These are phyloP conservation scores for Escarpia spicata DNA, from an alignment of 2,888 invertebrate species.

Conservation along the genomic window DNA sequence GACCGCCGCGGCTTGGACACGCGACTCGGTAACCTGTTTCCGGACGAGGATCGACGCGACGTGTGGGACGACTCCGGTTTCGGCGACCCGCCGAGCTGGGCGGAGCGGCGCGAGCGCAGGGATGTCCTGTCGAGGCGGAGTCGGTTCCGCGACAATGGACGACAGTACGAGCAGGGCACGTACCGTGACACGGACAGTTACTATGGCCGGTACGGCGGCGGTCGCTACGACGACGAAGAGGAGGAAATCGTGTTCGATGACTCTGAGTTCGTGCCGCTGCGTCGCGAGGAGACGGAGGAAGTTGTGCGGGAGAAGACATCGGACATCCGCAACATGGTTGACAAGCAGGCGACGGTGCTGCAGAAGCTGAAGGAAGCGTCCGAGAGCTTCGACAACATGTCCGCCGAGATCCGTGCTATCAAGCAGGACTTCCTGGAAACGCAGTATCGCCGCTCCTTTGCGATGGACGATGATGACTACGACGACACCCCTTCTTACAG, in stretches of 20 bases:
- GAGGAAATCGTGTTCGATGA: not conserved
- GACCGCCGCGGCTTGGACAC: not conserved
- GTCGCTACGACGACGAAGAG: conserved; percentile 22
- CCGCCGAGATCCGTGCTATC: conserved; percentile 37
- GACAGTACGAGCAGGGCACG: not conserved
- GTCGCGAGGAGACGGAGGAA: conserved; percentile 37
- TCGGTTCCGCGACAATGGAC: conserved; percentile 9
- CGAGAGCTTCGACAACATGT: conserved; percentile 39
- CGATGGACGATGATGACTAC: conserved; percentile 30
- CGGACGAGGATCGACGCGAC: not conserved
- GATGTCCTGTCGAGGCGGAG: not conserved
- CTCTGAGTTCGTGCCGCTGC: conserved; percentile 29
- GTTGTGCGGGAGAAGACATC: conserved; percentile 36
- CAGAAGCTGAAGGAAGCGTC: conserved; percentile 36
- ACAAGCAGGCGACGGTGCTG: conserved; percentile 35
- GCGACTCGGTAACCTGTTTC: not conserved
- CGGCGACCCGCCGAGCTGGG: not conserved
- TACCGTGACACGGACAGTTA: not conserved
- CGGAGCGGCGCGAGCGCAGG: not conserved
- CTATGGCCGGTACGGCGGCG: not conserved
- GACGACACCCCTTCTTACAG: not conserved
- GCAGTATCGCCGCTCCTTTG: conserved; percentile 2
- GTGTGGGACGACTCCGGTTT: not conserved
- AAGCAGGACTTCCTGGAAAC: conserved; percentile 38
- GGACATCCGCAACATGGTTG: conserved; percentile 35